Evolutionary conservation across 1,140 invertebrate genomes (phyloP), one percentile per base, ranked within the genome.

Genomic region (Yoshiicerus persimilis): DNA sequence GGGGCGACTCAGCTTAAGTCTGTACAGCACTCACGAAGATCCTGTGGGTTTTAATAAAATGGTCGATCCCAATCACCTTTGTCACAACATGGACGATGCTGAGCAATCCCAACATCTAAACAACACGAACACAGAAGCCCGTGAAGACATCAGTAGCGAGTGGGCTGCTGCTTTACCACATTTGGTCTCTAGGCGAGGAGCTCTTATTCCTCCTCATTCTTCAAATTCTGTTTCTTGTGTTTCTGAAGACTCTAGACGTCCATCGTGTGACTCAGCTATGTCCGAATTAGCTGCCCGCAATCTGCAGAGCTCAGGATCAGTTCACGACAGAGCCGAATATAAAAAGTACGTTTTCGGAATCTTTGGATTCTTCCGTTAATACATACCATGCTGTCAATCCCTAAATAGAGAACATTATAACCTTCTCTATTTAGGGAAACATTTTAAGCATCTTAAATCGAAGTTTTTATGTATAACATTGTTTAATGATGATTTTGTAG

Each of bases 111-210:
- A 87, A 32, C 47, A 83, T 34, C 27, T 87, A 5, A 88, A 84
- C 75, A 83, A 87, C 36, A 84, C 87, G 10, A 88, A 88, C 80
- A 85, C 83, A 2, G 88, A 84, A 25, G 83, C 34, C 3, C 94
- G 95, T 25, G 91, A 91, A 90, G 95, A 95, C 80, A 94, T 96
- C 8, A 94, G 96, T 87, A 97, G 97, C 6, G 96, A 96, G 0
- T 98, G 97, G 96, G 96, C 96, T 66, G 96, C 95, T 47, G 97
- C 97, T 88, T 93, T 98, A 66, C 97, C 97, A 0, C 96, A 97
- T 90, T 94, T 98, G 89, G 95, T 98, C 0, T 95, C 95, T 36
- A 93, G 97, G 25, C 94, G 97, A 91, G 96, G 96, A 88, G 97
- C 96, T 1, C 91, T 97, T 0, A 94, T 92, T 25, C 87, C 87